These are phyloP conservation scores for Acrobasis repandana DNA, from an alignment of 2,888 invertebrate genomes.

Conservation along the genomic window DNA sequence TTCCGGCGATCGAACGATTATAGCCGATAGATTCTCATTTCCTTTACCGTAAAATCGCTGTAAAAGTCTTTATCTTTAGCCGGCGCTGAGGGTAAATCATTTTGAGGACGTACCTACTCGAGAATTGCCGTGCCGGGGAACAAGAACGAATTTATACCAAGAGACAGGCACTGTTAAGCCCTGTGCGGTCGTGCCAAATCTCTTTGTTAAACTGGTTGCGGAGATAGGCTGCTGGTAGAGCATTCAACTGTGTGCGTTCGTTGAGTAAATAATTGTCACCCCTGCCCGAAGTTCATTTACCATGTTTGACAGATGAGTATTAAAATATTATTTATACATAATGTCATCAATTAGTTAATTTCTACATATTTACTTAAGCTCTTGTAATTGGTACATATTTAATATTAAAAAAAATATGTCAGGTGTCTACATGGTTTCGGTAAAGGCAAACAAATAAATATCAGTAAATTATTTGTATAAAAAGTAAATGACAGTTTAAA, in stretches of 20 bases:
- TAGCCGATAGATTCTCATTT: slow-evolving; percentile 21
- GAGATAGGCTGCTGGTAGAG: slow-evolving; percentile 60
- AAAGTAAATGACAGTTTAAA: too few relatives aligned
- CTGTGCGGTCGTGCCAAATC: slow-evolving; percentile 77
- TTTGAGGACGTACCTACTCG: slow-evolving; percentile 16
- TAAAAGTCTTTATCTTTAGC: slow-evolving; percentile 19
- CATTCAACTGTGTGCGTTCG: slow-evolving; percentile 58
- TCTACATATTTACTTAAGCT: too few relatives aligned
- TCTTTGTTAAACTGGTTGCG: slow-evolving; percentile 76
- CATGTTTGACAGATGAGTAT: not conserved
- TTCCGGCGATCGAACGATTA: slow-evolving; percentile 12
- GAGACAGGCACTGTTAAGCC: slow-evolving; percentile 61
- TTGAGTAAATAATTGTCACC: slow-evolving; percentile 9
- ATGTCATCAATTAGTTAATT: not conserved
- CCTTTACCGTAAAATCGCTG: slow-evolving; percentile 20
- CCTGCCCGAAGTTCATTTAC: not conserved
- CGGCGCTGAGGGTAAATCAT: slow-evolving; percentile 18
- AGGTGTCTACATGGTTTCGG: too few relatives aligned
- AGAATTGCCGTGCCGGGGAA: slow-evolving; percentile 12
- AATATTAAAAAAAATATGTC: too few relatives aligned
- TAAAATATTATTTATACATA: not conserved
- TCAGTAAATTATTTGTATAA: too few relatives aligned
- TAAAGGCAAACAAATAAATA: too few relatives aligned
- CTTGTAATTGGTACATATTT: too few relatives aligned
- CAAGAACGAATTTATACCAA: slow-evolving; percentile 22